Percentiles rank a stretch among this genome's conserved stretches.
These are phyloP conservation scores for Eumeta japonica DNA, from an alignment of 1,140 invertebrate species.

Conservation along the genomic window DNA sequence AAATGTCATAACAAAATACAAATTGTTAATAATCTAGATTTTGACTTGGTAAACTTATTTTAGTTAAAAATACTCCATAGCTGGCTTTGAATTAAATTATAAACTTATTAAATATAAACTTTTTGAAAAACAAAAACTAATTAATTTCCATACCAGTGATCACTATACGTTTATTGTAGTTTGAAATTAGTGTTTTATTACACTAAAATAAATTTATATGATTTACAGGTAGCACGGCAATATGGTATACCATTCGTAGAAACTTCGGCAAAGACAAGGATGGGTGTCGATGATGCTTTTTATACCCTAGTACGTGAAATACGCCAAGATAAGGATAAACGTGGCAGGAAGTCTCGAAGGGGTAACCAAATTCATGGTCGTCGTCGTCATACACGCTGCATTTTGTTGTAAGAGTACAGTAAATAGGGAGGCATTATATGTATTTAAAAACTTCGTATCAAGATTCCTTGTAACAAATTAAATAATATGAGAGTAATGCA, in stretches of 20 bases:
- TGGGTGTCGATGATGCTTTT: constrained; percentile 99
- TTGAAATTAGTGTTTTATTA: constrained; percentile 1
- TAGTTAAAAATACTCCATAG: too few relatives aligned
- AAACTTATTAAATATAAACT: constrained; percentile 4
- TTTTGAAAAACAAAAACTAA: not conserved
- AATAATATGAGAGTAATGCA: too few relatives aligned
- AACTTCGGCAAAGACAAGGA: constrained; percentile 97
- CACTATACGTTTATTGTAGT: not conserved
- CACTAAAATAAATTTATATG: not conserved
- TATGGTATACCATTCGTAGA: constrained; percentile 98
- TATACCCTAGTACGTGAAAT: constrained; percentile 91
- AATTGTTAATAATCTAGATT: too few relatives aligned
- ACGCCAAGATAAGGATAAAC: constrained; percentile 74
- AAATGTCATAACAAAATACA: too few relatives aligned
- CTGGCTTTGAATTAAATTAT: too few relatives aligned
- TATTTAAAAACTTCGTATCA: too few relatives aligned
- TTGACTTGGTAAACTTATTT: too few relatives aligned
- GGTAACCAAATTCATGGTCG: constrained; percentile 56
- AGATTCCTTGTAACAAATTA: too few relatives aligned
- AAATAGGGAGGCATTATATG: too few relatives aligned
- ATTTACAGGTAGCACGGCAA: constrained; percentile 79
- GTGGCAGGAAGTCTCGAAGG: constrained; percentile 68
- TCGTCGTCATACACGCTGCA: too few relatives aligned
- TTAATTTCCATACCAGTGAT: not conserved
- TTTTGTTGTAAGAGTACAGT: too few relatives aligned